Evolutionary conservation across 2,113 vertebrate species (phyloP).

Genomic region (Epinephelus fuscoguttatus): DNA sequence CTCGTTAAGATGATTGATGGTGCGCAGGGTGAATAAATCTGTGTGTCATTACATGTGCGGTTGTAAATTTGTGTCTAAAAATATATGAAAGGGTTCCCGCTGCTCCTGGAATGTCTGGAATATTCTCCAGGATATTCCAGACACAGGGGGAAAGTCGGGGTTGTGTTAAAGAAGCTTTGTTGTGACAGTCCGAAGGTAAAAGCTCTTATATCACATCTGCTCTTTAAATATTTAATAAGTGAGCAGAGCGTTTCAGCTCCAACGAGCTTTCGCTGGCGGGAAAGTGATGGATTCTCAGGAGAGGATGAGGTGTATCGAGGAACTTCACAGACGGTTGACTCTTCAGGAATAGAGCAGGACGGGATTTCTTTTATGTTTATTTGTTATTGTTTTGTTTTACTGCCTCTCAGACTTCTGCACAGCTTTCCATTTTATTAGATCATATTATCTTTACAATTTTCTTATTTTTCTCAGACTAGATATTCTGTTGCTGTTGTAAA

Average conservation of each 20-base stretch:
- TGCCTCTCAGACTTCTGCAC: not conserved
- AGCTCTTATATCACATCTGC: conserved; percentile 38
- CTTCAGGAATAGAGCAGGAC: not conserved
- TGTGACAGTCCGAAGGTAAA: conserved; percentile 34
- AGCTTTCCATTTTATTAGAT: not conserved
- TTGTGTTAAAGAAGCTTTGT: conserved; percentile 1
- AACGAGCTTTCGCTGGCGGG: not conserved
- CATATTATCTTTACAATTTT: no score
- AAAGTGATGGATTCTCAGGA: conserved; percentile 7
- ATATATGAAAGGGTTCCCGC: not conserved
- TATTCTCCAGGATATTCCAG: conserved; percentile 4
- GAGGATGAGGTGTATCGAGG: not conserved
- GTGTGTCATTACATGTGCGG: not conserved
- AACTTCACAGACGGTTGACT: not conserved
- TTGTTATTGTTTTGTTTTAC: not conserved
- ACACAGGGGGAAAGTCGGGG: not conserved
- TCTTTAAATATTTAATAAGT: conserved; percentile 52
- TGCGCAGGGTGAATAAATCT: not conserved
- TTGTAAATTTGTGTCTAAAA: not conserved
- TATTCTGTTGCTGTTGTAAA: no score
- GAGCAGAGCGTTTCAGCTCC: conserved; percentile 12
- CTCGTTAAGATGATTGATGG: conserved; percentile 43
- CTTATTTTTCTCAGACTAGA: not conserved
- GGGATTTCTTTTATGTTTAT: not conserved
- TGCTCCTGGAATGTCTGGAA: conserved; percentile 28